phyloP scores from a whole-genome alignment of 2,888 invertebrate species.

The Eutolmus rufibarbis region DNA sequence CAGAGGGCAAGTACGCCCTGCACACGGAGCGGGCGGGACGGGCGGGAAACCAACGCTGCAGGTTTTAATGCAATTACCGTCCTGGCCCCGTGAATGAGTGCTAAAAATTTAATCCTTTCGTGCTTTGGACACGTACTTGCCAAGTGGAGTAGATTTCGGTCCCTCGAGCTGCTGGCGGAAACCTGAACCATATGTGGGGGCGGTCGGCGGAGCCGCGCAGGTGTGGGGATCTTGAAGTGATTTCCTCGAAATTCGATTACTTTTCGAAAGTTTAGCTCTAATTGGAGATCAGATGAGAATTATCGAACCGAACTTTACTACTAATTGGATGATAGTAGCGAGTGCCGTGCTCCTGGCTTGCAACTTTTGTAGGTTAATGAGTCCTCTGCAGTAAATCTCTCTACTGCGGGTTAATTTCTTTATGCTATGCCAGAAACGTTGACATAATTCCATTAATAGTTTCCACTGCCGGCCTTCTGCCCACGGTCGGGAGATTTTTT shows the following conservation, averaged over 20 bases:
- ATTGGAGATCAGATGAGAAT: conserved; percentile 42
- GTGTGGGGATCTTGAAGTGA: conserved; percentile 35
- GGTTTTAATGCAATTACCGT: conserved; percentile 41
- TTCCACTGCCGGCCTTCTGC: background rate
- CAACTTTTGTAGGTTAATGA: conserved; percentile 29
- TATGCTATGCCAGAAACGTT: background rate
- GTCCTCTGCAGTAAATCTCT: background rate
- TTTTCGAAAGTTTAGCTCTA: conserved; percentile 32
- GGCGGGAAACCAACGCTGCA: background rate
- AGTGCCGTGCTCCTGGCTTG: background rate
- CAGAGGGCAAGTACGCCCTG: background rate
- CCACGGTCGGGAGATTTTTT: background rate
- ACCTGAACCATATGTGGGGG: background rate
- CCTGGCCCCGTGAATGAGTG: conserved; percentile 20
- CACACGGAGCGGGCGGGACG: background rate
- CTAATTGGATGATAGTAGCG: conserved; percentile 37
- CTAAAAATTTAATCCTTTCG: conserved; percentile 38
- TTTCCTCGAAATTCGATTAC: conserved; percentile 37
- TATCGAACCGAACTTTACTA: conserved; percentile 37
- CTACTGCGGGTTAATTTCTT: background rate
- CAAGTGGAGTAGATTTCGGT: background rate
- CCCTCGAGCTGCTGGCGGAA: background rate
- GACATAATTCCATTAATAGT: background rate
- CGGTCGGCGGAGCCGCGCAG: background rate
- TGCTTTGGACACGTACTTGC: conserved; percentile 25